A percentile compares a stretch with the other conserved stretches of the same genome.
Conservation (phyloP, 2,113 vertebrate species). For the Oreamnos americanus region DNA sequence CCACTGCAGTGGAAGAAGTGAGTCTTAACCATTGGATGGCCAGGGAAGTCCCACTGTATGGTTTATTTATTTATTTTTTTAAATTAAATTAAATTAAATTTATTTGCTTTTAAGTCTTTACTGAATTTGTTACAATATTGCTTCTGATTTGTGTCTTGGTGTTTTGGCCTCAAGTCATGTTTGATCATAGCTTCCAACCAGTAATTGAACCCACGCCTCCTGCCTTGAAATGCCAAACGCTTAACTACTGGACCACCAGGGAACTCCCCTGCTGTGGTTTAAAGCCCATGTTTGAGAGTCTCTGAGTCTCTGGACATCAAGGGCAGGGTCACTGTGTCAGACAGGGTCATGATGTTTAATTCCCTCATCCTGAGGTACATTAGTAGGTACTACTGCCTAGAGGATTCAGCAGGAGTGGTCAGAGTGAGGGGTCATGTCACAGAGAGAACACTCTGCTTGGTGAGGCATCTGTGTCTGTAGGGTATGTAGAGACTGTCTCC, state of each 20-base stretch:
- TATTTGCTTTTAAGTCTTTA: neutral
- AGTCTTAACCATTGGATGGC: neutral
- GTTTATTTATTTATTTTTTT: neutral
- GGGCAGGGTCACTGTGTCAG: neutral
- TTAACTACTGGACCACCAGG: neutral
- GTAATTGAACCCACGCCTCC: neutral
- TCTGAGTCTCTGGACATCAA: neutral
- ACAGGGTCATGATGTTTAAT: neutral
- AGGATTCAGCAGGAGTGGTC: neutral
- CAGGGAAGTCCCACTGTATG: neutral
- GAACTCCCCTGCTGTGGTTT: neutral
- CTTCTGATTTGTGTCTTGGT: neutral
- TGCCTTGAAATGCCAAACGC: neutral
- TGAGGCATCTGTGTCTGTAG: neutral
- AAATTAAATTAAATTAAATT: neutral
- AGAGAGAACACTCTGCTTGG: neutral
- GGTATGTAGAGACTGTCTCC: neutral
- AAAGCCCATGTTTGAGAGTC: neutral
- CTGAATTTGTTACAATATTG: neutral
- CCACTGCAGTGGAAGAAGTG: neutral
- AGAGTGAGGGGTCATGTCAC: neutral
- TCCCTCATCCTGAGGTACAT: neutral
- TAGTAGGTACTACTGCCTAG: neutral
- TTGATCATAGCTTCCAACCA: neutral
- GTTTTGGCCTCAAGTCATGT: neutral